Base-by-base conservation (phyloP, 2,113 vertebrate species). In the Porphyrio hochstetteri region DNA sequence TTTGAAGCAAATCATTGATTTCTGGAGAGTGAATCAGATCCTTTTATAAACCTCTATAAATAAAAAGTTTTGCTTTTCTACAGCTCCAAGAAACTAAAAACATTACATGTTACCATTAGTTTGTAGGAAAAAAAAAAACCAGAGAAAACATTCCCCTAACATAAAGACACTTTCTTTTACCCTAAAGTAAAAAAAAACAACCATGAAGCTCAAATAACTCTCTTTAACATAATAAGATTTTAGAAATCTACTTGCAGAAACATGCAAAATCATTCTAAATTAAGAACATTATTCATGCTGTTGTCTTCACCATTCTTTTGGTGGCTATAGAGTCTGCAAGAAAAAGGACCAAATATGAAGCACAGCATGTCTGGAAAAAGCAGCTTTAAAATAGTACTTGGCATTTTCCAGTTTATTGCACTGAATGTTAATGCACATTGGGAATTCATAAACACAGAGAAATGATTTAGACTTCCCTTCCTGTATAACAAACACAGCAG, bases 381-480 rank as follows among this genome's bases (percentile, higher is more conserved):
- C 38, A 95, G 76, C 50, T 95, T 94, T 97, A 95, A 96, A 93
- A 97, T 92, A 90, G 74, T 40, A 91, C 69, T 94, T 96, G 92
- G 82, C 64, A 77, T 95, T 95, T 96, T 91, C 93, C 80, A 95
- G 61, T 93, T 97, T 96, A 95, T 80, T 94, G 87, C 87, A 78
- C 65, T 92, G 82, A 94, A 86, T 94, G 88, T 92, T 97, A 92
- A 97, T 84, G 81, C 53, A 93, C 76, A 94, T 46, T 80, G 89
- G 72, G 96, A 96, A 97, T 97, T 96, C 81, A 96, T 92, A 96
- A 97, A 97, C 76, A 93, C 12, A 3, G 70, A 94, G 59, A 95
- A 91, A 92, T 87, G 9, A 94, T 95, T 97, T 96, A 90, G 44
- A 87, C 74, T 85, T 93, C n/a, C 38, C 64, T 95, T 78, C 79